Base-by-base conservation (phyloP, 2,113 vertebrate species). In the Madoqua kirkii region DNA sequence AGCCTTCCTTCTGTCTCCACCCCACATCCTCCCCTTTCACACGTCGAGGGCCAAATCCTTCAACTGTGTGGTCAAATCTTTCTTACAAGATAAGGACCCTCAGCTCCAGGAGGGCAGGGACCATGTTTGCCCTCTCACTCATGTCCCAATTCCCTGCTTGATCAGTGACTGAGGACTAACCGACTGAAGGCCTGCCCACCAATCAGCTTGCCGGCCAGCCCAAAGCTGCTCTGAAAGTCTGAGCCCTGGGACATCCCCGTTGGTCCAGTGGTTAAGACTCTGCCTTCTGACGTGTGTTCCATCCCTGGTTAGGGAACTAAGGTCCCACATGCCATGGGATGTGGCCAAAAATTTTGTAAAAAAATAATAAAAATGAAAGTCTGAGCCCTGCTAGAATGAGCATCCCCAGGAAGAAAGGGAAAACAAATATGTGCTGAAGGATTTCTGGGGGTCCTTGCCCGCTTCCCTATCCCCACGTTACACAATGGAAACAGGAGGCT, bases 261-360 rank as follows among this genome's bases (percentile, higher is more conserved):
- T 43, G 71, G 36, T 43, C 40, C 40, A 43, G 40, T 14, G 36
- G 21, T 14, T 43, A 76, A 76, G 71, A 43, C 71, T 25, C 12
- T 0, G 0, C 40, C 23, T 43, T 76, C 71, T 0, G 6, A 27
- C 0, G 0, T 43, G 6, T 76, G 40, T 23, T 76, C 40, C 12
- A 76, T 43, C 40, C 40, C 11, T 76, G 40, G 71, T 76, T 14
- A 3, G 40, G 40, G 12, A 43, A 43, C 36, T 76, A 76, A 76
- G 23, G 71, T 27, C 23, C 71, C 23, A 43, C 40, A 43, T 3
- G 2, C 71, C 40, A 6, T 76, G 40, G 40, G 40, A 40, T 76
- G 23, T 14, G 11, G 71, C 71, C 40, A 76, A 27, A 76, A 43
- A 27, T 76, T 43, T 76, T 14, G 4, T 74, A 40, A 27, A 76